These are phyloP conservation scores for Allygus modestus DNA, from an alignment of 2,888 invertebrate genomes.

Conservation along the genomic window DNA sequence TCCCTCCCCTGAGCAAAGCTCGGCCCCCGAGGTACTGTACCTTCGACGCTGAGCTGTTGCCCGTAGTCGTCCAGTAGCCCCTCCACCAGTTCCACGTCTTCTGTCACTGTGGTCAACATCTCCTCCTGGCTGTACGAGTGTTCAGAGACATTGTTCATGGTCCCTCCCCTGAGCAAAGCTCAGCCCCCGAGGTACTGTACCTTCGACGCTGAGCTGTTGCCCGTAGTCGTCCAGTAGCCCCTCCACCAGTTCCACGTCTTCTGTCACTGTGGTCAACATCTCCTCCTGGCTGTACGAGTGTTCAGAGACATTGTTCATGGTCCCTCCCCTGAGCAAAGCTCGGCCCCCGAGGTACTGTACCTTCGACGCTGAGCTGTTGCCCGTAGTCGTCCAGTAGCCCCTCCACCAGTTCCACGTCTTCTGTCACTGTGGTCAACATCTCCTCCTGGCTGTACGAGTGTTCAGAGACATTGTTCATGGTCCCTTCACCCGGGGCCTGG, in stretches of 20 bases:
- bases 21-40: no score
- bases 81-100: slow-evolving; percentile 5
- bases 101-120: no score
- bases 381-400: background rate
- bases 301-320: no score
- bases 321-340: no score
- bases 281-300: slow-evolving; percentile 51
- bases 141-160: slow-evolving; percentile 17
- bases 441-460: slow-evolving; percentile 42
- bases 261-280: background rate
- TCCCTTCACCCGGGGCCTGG: background rate
- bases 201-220: slow-evolving; percentile 32
- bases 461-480: slow-evolving; percentile 8
- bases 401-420: slow-evolving; percentile 5
- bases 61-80: background rate
- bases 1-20: no score
- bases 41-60: background rate
- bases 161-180: no score
- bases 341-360: no score
- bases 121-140: slow-evolving; percentile 42
- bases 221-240: slow-evolving; percentile 13
- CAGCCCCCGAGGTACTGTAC: background rate
- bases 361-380: background rate
- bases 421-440: no score
- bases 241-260: background rate